Conservation (phyloP, 2,797 vertebrate species). For the Phrynocephalus forsythii region DNA sequence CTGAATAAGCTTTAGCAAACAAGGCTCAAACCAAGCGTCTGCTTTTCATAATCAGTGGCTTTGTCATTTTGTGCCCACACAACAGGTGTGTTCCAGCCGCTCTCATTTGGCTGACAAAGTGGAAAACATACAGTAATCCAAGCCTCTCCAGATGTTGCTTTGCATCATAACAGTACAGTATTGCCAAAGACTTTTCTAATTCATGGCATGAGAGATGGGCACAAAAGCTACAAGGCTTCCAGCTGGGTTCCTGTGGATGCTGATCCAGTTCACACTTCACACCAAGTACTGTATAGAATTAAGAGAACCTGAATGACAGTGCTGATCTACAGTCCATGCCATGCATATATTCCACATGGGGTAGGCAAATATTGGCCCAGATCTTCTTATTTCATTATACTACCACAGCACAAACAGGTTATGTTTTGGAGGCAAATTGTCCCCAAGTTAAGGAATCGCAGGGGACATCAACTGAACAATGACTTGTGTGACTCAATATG, state of each 20-base stretch:
- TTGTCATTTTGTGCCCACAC: slow-evolving; percentile 3
- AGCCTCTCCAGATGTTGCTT: slow-evolving; percentile 14
- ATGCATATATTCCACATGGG: background rate
- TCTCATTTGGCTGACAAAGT: slow-evolving; percentile 29
- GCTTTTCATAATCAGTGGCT: slow-evolving; percentile 2
- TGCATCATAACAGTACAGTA: slow-evolving; percentile 24
- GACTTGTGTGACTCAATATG: too few relatives aligned
- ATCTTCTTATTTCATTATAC: too few relatives aligned
- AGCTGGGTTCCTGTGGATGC: background rate
- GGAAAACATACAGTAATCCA: slow-evolving; percentile 7
- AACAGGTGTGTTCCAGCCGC: background rate
- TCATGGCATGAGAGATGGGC: background rate
- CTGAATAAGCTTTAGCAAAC: background rate
- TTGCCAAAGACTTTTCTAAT: background rate
- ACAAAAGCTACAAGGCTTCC: background rate
- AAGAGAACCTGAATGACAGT: background rate
- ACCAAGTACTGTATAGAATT: background rate
- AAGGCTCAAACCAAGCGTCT: background rate
- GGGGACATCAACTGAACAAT: too few relatives aligned
- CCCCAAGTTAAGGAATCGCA: too few relatives aligned
- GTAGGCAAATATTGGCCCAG: background rate
- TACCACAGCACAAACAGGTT: too few relatives aligned
- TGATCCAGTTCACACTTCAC: background rate
- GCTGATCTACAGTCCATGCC: background rate
- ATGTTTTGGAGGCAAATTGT: too few relatives aligned